Base-by-base conservation (phyloP, 2,888 invertebrate species). In the Julus scanicus region DNA sequence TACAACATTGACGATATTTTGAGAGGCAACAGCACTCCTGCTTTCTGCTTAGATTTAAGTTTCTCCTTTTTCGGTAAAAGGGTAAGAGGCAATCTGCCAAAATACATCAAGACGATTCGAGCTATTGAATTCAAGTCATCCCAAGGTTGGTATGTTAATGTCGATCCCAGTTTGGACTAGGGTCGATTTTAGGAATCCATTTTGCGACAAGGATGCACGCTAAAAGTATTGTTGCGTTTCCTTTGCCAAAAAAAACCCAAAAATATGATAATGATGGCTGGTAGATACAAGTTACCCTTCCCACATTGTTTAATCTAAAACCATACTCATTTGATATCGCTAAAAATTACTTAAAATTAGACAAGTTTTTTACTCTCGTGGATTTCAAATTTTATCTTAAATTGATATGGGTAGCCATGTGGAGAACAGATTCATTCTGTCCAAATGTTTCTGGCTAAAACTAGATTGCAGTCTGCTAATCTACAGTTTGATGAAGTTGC, bases 41-140 rank as follows among this genome's bases (percentile, higher is more conserved):
- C 13, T 49, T 49, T 49, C 49, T 49, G 9, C 57, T 1, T 57
- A 17, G 57, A 49, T 49, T 1, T 2, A 49, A 17, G 20, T 63
- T 8, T 20, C 4, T 20, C 63, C 63, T 17, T 57, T 63, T 20
- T 29, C 29, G 29, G 29, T 29, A 29, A 20, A 20, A 17, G 63
- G 63, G 2, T 63, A 63, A 63, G 20, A 63, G 63, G 63, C 63
- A 63, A 63, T 63, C 63, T 63, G 63, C 63, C 63, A 63, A 63
- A 63, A n/a, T 63, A 20, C 20, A 20, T 5, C 6, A 20, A 20
- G 63, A 63, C 63, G 63, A 63, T 63, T 63, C 63, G 63, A 63
- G 63, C 63, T 63, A 63, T 63, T 63, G 63, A 63, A 63, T 63
- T 63, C 63, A 8, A 63, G 63, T 63, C 63, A 63, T 63, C 17